phyloP scores from a whole-genome alignment of 2,888 invertebrate genomes.

The Patella depressa region DNA sequence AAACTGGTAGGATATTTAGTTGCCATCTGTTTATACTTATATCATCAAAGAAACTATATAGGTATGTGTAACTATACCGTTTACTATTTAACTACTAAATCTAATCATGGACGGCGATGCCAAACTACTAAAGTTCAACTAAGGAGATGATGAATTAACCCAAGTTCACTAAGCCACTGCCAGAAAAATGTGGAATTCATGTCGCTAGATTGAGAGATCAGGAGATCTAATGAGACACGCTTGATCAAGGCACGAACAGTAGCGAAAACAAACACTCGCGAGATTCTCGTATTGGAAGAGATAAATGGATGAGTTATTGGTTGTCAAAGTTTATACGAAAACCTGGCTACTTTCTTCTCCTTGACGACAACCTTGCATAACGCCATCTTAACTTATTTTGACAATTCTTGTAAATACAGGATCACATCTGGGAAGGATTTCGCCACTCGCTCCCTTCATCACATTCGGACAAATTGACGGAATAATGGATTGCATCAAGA shows the following conservation, averaged over 20 bases:
- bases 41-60: too few relatives aligned
- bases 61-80: too few relatives aligned
- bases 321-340: too few relatives aligned
- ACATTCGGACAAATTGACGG: slow-evolving; percentile 4
- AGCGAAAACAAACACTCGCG: not conserved
- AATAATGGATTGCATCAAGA: not conserved
- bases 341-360: too few relatives aligned
- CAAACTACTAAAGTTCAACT: too few relatives aligned
- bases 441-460: not conserved
- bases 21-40: too few relatives aligned
- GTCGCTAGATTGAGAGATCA: not conserved
- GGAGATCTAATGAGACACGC: not conserved
- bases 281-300: too few relatives aligned
- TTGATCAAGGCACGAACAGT: slow-evolving; percentile 5
- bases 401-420: not conserved
- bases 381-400: slow-evolving; percentile 1
- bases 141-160: slow-evolving; percentile 1
- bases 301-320: too few relatives aligned
- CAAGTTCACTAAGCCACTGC: not conserved
- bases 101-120: too few relatives aligned
- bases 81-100: too few relatives aligned
- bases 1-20: too few relatives aligned
- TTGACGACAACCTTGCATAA: not conserved
- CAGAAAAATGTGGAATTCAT: slow-evolving; percentile 7
- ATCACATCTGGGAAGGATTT: not conserved